Base-by-base conservation (phyloP, 1,140 invertebrate genomes). In the Plectus sambesii region DNA sequence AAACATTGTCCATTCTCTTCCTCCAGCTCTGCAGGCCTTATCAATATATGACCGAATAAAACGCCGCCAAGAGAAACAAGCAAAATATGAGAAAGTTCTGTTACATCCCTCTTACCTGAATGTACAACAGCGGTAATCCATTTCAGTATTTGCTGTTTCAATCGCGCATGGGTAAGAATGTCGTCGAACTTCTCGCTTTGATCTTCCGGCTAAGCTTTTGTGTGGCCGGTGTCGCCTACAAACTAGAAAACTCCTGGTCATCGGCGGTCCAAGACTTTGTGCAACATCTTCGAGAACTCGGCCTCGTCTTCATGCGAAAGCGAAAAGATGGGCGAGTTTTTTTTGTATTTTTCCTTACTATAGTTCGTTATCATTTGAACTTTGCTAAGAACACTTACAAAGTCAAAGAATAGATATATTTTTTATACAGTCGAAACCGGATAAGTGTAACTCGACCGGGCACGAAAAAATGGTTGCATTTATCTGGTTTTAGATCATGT, bases 191-290 rank as follows among this genome's bases (percentile, higher is more conserved):
- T 72, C 75, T 94, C 8, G 83, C 84, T 12, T 93, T 94, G 71
- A 70, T 97, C 4, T 94, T 96, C 69, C 87, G 93, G 77, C 76
- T 96, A 38, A 93, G 87, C 72, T 96, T 96, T 72, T 86, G 85
- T 40, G 92, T 36, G 22, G 41, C 41, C 2, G 41, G 25, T 22
- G 36, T 27, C 20, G 35, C 30, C 3, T 52, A 42, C 20, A 56
- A 46, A 39, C 35, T 40, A 27, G 36, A 56, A 25, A 30, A 38
- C 12, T 2, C 9, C 2, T 52, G 54, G 53, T 23, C 41, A 9
- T 8, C 20, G 5, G 33, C 30, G 2, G 46, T 68, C 33, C 58
- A 59, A 24, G 42, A 40, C 2, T 93, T 97, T 69, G 71, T 98
- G 43, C 90, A 96, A 72, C 87, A 97, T 75, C 73, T 98, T 5